Evolutionary conservation across 1,140 invertebrate species (phyloP).

Genomic region (Trichonephila inaurata): DNA sequence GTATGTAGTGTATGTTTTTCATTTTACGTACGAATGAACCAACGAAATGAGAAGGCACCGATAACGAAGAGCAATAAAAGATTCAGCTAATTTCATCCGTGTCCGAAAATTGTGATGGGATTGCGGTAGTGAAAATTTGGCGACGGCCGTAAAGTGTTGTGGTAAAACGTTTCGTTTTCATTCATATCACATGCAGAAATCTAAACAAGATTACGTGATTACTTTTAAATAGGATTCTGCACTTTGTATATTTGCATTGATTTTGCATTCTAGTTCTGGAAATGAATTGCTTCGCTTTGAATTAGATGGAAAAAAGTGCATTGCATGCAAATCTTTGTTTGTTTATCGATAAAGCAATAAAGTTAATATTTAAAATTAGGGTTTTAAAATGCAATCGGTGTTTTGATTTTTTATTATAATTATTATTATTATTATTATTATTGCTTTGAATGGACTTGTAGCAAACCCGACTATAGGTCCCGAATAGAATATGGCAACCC

Average conservation of each 20-base stretch:
- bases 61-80: constrained; percentile 9
- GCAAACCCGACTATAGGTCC: no score
- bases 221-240: not conserved
- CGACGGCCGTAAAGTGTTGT: not conserved
- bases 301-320: no score
- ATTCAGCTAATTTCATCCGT: constrained; percentile 17
- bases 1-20: constrained; percentile 56
- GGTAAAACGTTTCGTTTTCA: not conserved
- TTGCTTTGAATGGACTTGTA: no score
- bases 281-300: no score
- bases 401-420: no score
- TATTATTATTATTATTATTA: no score
- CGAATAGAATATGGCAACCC: no score
- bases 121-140: not conserved
- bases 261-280: no score
- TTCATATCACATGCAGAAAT: not conserved
- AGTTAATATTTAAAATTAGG: no score
- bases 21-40: constrained; percentile 35
- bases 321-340: no score
- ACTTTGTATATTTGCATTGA: not conserved
- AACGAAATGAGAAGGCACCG: not conserved
- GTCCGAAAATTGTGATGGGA: not conserved
- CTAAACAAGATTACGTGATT: not conserved
- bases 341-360: no score
- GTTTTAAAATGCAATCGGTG: no score